Evolutionary conservation across 2,797 vertebrate species (phyloP), one percentile per base, ranked within the genome.

Genomic region (Pangasius krempfi): DNA sequence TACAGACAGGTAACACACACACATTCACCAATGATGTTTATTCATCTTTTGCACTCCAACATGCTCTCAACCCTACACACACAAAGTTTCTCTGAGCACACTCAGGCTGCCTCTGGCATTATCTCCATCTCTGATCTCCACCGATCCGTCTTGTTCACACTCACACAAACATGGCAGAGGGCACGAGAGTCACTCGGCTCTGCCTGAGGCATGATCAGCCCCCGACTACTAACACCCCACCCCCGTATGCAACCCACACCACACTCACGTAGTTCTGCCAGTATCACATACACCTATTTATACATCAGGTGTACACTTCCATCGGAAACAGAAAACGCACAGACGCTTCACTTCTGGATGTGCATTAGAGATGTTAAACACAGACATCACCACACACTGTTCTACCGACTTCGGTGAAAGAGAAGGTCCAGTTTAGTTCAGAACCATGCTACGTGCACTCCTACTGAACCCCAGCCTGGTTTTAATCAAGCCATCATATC

Each of bases 111-210:
- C 84, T 68, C 58, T 62, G 22, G 30, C 70, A 70, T 78, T 91
- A 92, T 93, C 90, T 87, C 40, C 27, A 25, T 86, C 84, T 86
- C 79, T 90, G 87, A 91, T 92, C 90, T 90, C 58, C 82, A 85
- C 87, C 79, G 54, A 91, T 92, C 83, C 47, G 13, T 91, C 91
- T 91, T 92, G 92, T 92, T 92, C 91, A 89, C 90, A 92, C 91
- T 89, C 79, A 75, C 37, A 80, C 90, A 90, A 89, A 92, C 92
- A 91, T 81, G 88, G 85, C 87, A 82, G 86, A 89, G 87, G 88
- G 50, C 87, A 90, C 60, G 27, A 60, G 76, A 89, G 84, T 84
- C 81, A 82, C 33, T 44, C 66, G 37, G 37, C 27, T 8, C 80
- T 20, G 76, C 76, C 82, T 85, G 80, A 72, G 82, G 40, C 73